phyloP scores from a whole-genome alignment of 2,113 vertebrate species.

The Ascaphus truei region DNA sequence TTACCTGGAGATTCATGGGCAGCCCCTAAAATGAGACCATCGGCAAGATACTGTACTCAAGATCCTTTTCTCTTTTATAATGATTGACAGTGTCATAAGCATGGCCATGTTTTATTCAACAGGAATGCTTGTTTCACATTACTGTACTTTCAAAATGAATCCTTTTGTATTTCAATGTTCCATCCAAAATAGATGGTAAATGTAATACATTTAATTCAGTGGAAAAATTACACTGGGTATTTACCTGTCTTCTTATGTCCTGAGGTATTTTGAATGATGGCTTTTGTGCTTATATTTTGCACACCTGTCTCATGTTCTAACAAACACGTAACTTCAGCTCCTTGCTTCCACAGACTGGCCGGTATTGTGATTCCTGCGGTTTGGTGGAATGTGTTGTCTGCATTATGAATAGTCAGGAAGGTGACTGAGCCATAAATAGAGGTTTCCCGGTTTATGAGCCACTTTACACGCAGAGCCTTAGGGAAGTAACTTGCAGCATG shows the following conservation, averaged over 20 bases:
- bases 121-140: too few relatives aligned
- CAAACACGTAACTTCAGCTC: not conserved
- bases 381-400: not conserved
- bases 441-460: not conserved
- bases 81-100: too few relatives aligned
- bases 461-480: not conserved
- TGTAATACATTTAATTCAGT: too few relatives aligned
- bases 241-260: not conserved
- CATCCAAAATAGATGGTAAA: too few relatives aligned
- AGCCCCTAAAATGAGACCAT: too few relatives aligned
- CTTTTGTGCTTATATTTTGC: not conserved
- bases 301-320: slow-evolving; percentile 15
- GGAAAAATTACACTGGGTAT: not conserved
- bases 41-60: too few relatives aligned
- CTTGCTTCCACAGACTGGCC: not conserved
- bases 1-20: too few relatives aligned
- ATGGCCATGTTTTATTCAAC: too few relatives aligned
- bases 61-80: too few relatives aligned
- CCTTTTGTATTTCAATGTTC: too few relatives aligned
- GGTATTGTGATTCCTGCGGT: not conserved
- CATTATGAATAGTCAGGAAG: not conserved
- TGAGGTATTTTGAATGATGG: not conserved
- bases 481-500: not conserved
- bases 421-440: not conserved
- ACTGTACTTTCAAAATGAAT: too few relatives aligned